phyloP scores from a whole-genome alignment of 1,140 invertebrate genomes.

The Caenorhabditis inopinata region DNA sequence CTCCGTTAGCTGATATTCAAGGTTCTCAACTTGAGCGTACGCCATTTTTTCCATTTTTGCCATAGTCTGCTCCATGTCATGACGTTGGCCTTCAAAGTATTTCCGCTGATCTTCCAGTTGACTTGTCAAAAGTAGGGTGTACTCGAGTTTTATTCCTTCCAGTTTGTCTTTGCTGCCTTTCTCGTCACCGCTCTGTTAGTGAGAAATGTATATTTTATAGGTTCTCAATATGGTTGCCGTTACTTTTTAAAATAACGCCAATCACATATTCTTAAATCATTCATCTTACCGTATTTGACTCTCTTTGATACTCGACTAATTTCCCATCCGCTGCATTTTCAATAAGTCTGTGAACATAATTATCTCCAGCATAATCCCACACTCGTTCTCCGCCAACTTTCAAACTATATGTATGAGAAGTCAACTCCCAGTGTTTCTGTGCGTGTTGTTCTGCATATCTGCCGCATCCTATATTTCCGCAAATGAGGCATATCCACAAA shows the following conservation, averaged over 20 bases:
- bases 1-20: slow-evolving; percentile 44
- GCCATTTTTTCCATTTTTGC: slow-evolving; percentile 48
- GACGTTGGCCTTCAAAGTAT: slow-evolving; percentile 69
- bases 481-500: slow-evolving; percentile 97
- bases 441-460: slow-evolving; percentile 77
- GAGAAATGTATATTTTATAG: no score
- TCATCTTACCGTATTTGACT: slow-evolving; percentile 9
- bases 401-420: slow-evolving; percentile 94
- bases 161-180: slow-evolving; percentile 74
- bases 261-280: slow-evolving; percentile 14
- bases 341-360: slow-evolving; percentile 76
- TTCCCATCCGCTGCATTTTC: slow-evolving; percentile 78
- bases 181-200: neutral
- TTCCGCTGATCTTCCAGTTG: slow-evolving; percentile 90
- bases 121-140: slow-evolving; percentile 91
- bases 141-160: slow-evolving; percentile 85
- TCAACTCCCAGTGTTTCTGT: slow-evolving; percentile 83
- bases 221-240: no score
- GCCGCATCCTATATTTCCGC: slow-evolving; percentile 95
- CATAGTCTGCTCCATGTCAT: slow-evolving; percentile 42
- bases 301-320: slow-evolving; percentile 75
- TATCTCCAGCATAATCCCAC: slow-evolving; percentile 96
- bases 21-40: slow-evolving; percentile 46
- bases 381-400: slow-evolving; percentile 91
- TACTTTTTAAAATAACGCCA: no score